Evolutionary conservation across 2,113 vertebrate species (phyloP).

Genomic region (Myocastor coypus): DNA sequence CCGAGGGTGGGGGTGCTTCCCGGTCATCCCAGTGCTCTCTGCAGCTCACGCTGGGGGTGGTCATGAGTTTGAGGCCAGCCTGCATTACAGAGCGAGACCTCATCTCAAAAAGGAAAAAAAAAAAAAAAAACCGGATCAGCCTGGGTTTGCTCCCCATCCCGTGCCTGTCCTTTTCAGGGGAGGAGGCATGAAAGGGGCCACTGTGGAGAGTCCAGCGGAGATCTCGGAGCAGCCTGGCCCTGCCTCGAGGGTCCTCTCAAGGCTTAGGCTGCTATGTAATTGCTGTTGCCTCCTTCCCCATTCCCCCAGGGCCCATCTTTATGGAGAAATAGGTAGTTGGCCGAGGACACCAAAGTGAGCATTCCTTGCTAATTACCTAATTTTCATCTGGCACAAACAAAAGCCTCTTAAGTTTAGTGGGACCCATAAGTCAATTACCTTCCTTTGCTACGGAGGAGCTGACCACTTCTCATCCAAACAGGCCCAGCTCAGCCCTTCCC

Average conservation of each 20-base stretch:
- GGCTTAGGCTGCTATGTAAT: conserved; percentile 82
- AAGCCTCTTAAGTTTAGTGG: conserved; percentile 83
- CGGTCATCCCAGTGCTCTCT: background rate
- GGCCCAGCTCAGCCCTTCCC: conserved; percentile 69
- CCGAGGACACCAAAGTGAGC: conserved; percentile 83
- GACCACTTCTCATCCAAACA: conserved; percentile 79
- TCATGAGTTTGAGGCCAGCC: background rate
- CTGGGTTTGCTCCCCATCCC: background rate
- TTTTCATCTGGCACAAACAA: conserved; percentile 85
- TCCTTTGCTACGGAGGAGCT: conserved; percentile 73
- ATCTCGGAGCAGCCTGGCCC: conserved; percentile 39
- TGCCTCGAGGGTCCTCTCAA: conserved; percentile 64
- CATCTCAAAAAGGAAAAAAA: background rate
- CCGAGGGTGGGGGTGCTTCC: background rate
- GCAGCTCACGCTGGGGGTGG: background rate
- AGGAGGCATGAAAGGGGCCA: background rate
- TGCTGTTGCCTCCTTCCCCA: conserved; percentile 76
- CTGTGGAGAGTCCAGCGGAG: background rate
- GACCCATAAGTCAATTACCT: conserved; percentile 84
- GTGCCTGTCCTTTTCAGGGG: background rate
- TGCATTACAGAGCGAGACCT: background rate
- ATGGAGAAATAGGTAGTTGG: conserved; percentile 84
- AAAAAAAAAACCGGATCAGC: background rate
- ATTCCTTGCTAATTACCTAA: conserved; percentile 87
- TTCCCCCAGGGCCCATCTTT: conserved; percentile 83